A percentile compares a stretch with the other conserved stretches of the same genome.
These are phyloP conservation scores for Anas platyrhynchos DNA, from an alignment of 2,113 vertebrate genomes.

Conservation along the genomic window DNA sequence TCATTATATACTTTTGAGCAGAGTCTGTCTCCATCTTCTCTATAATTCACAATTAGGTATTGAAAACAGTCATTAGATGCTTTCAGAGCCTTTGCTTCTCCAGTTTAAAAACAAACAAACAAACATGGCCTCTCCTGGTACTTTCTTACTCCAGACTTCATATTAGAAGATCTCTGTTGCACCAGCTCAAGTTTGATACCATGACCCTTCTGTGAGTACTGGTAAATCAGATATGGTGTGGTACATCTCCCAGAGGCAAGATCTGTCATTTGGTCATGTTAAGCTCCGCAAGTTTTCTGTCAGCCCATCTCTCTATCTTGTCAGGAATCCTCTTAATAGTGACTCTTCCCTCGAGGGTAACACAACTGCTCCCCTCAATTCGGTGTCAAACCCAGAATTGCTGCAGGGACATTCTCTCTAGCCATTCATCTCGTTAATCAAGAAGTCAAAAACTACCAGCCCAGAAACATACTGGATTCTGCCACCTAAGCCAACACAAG, in stretches of 20 bases:
- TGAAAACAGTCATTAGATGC: neutral
- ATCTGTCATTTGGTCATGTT: neutral
- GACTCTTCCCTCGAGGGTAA: neutral
- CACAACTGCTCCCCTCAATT: fast-evolving
- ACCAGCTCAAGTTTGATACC: neutral
- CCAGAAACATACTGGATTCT: neutral
- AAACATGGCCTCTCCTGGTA: neutral
- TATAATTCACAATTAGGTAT: neutral
- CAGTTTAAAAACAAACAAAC: neutral
- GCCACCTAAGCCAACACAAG: neutral
- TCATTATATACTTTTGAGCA: neutral
- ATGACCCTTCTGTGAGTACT: neutral
- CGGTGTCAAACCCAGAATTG: neutral
- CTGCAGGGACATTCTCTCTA: fast-evolving
- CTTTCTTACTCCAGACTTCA: neutral
- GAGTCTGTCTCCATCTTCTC: neutral
- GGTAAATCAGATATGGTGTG: neutral
- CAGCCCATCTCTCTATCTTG: neutral
- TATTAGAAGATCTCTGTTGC: neutral
- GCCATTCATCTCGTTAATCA: neutral
- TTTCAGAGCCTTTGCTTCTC: neutral
- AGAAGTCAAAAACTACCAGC: neutral
- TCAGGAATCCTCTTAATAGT: neutral
- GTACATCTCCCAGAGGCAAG: neutral
- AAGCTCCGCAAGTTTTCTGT: neutral